Percentiles rank a stretch among this genome's conserved stretches.
These are phyloP conservation scores for Melanotaenia parkinsoni DNA, from an alignment of 2,797 vertebrate species.

Conservation along the genomic window DNA sequence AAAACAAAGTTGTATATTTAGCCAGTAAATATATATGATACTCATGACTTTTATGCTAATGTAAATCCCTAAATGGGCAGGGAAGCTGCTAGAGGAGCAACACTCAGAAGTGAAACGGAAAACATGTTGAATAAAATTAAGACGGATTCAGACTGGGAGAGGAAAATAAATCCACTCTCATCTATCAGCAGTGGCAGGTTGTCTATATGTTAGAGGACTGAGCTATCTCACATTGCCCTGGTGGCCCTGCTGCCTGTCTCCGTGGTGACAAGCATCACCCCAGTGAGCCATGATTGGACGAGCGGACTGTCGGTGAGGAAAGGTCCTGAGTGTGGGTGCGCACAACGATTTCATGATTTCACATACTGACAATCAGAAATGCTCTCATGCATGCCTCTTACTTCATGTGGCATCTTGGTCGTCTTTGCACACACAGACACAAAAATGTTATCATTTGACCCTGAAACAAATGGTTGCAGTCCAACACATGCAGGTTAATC, in stretches of 20 bases:
- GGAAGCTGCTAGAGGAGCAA: not conserved
- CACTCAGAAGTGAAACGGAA: not conserved
- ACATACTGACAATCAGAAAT: constrained; percentile 26
- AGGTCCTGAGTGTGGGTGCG: constrained; percentile 19
- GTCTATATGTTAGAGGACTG: constrained; percentile 69
- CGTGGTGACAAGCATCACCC: constrained; percentile 66
- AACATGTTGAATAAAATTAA: constrained; percentile 25
- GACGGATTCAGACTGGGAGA: constrained; percentile 6
- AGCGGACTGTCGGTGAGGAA: constrained; percentile 52
- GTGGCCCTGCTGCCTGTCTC: constrained; percentile 67
- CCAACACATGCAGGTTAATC: constrained; percentile 3
- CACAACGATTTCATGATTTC: constrained; percentile 30
- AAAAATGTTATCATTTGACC: not conserved
- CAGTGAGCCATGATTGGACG: constrained; percentile 60
- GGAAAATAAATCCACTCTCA: constrained; percentile 50
- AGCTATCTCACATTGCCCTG: constrained; percentile 61
- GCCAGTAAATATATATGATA: not conserved
- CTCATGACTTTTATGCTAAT: not conserved
- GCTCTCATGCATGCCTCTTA: constrained; percentile 7
- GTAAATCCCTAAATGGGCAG: not conserved
- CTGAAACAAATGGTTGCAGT: constrained; percentile 3
- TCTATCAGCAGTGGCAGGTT: constrained; percentile 71
- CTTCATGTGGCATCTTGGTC: not conserved
- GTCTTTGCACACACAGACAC: not conserved
- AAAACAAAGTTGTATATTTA: not conserved